Conservation (phyloP, 2,113 vertebrate species). For the Caranx melampygus region DNA sequence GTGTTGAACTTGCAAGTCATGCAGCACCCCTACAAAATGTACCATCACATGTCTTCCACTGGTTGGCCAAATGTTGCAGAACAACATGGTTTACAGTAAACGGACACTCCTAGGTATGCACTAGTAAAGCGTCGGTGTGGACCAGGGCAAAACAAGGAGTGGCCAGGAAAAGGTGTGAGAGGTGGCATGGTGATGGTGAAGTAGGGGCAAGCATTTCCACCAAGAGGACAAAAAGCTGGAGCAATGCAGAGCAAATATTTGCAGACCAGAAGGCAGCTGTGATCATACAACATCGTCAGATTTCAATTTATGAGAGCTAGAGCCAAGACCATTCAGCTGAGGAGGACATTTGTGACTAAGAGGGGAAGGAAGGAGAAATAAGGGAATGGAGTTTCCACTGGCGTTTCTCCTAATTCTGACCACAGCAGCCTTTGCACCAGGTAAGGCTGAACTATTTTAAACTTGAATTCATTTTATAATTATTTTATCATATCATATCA, state of each 20-base stretch:
- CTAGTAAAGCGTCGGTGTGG: constrained; percentile 6
- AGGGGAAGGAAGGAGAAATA: background rate
- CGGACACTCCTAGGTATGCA: constrained; percentile 58
- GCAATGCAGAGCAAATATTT: constrained; percentile 67
- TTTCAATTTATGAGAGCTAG: background rate
- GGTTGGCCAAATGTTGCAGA: constrained; percentile 5
- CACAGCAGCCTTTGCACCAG: constrained; percentile 23
- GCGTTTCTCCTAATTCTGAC: constrained; percentile 53
- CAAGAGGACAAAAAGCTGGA: constrained; percentile 1
- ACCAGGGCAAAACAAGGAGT: constrained; percentile 72
- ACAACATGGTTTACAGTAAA: constrained; percentile 66
- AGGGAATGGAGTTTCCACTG: constrained; percentile 48
- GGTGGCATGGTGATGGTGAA: constrained; percentile 1
- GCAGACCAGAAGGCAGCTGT: constrained; percentile 27
- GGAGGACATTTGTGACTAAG: background rate
- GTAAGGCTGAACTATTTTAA: constrained; percentile 51
- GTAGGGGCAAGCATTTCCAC: constrained; percentile 44
- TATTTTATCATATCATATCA: background rate
- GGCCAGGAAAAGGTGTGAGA: constrained; percentile 21
- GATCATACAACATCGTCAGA: constrained; percentile 1
- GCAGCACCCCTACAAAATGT: background rate
- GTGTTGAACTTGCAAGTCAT: background rate
- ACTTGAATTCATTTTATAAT: background rate
- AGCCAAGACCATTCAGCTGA: background rate
- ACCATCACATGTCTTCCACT: background rate